Evolutionary conservation across 2,888 invertebrate species (phyloP), one percentile per base, ranked within the genome.

Genomic region (Stenodera caucasica): DNA sequence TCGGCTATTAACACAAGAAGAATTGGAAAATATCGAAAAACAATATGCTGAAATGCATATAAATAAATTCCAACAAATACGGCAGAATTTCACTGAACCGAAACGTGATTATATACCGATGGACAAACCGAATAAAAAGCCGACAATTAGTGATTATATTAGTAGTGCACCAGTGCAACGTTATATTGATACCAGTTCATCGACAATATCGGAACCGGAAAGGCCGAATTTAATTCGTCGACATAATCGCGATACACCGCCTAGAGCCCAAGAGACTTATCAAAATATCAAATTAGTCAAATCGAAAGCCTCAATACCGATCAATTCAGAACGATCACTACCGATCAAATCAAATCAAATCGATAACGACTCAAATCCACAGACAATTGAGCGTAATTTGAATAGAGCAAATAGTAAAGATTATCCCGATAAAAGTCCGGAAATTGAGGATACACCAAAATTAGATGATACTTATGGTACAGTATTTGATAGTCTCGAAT

Each of bases 221-320:
- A 72, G 72, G 55, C 71, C 72, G 18, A 73, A 70, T 64, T 30
- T 12, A 53, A 57, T 49, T 37, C 58, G 29, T n/a, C 32, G 33
- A 53, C 40, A 30, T 26, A 50, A 49, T 56, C 60, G 73, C 29
- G 73, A 73, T 55, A 79, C 77, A 0, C 77, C 78, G 3, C 77
- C 77, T 0, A 65, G 77, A 54, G 74, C 75, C 12, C 73, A 72
- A 62, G 78, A 79, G 61, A 75, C 78, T 5, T 64, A 74, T 57
- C 75, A 75, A 66, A 76, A 75, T 51, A 69, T 79, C 4, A 72
- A 75, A 54, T 64, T 80, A 15, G 77, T 81, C 7, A 79, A 78
- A 69, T 79, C 81, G 0, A 80, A 79, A 71, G 79, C 80, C 26
- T 61, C 77, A 37, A 78, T 80, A 53, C 80, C 80, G 1, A 78